These are phyloP conservation scores for Lithophane socia DNA, from an alignment of 2,888 invertebrate genomes.

Conservation along the genomic window DNA sequence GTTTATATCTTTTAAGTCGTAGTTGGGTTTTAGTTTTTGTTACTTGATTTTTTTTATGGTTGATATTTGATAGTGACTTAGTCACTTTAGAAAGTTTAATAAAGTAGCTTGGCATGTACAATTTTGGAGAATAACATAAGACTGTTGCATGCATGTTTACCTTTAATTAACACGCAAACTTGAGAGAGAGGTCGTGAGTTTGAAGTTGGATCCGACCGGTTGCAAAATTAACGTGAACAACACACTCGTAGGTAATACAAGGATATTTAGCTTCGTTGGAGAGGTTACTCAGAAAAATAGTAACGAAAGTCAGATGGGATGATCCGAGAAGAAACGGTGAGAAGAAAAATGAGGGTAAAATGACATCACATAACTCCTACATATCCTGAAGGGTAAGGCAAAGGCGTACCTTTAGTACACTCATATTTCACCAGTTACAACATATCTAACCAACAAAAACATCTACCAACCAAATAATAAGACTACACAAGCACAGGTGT, in stretches of 20 bases:
- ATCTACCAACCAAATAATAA: background rate
- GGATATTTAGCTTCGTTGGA: background rate
- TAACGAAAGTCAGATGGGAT: background rate
- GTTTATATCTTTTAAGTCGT: no score
- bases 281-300: background rate
- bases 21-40: no score
- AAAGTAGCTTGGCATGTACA: background rate
- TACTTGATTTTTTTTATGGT: no score
- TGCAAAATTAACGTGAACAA: background rate
- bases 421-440: background rate
- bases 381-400: no score
- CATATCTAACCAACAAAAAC: background rate
- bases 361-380: no score
- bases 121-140: constrained; percentile 8
- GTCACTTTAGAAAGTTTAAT: background rate
- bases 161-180: constrained; percentile 26
- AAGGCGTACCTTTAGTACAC: background rate
- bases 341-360: background rate
- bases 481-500: background rate
- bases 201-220: background rate
- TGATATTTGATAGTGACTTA: no score
- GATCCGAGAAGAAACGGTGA: background rate
- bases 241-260: background rate
- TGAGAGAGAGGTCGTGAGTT: constrained; percentile 6
- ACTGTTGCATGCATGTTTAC: constrained; percentile 19